These are phyloP conservation scores for Hermaeophaga mercurialis DNA, from an alignment of 2,888 invertebrate genomes.

Conservation along the genomic window DNA sequence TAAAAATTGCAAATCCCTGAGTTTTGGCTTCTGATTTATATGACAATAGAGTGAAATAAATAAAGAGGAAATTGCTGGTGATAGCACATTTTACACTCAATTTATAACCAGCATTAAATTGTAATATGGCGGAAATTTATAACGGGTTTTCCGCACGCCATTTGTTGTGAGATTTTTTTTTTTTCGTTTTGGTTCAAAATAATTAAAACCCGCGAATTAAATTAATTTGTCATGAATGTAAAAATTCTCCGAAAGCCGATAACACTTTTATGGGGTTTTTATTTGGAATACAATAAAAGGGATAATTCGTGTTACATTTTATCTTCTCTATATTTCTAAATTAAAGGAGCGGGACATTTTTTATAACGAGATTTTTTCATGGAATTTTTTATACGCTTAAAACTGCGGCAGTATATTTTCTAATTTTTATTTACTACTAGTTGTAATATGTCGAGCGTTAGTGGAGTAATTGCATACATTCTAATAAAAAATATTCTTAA, in stretches of 20 bases:
- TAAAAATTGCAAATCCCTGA: no score
- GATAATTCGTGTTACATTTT: no score
- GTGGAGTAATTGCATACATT: no score
- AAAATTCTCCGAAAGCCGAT: background rate
- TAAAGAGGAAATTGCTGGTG: background rate
- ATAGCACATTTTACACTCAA: conserved; percentile 2
- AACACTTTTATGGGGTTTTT: background rate
- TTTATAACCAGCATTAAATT: background rate
- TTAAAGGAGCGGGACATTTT: no score
- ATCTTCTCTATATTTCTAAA: no score
- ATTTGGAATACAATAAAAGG: background rate
- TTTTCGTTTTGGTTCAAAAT: background rate
- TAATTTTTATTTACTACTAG: no score
- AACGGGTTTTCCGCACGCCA: background rate
- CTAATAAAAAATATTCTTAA: no score
- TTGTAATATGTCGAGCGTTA: no score
- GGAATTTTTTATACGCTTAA: no score
- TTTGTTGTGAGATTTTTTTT: background rate
- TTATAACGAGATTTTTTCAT: no score
- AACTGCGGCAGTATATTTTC: no score
- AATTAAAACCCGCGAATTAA: background rate
- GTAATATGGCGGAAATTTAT: background rate
- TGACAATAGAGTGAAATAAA: background rate
- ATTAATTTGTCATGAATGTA: background rate
- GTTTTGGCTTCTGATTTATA: no score